Base-by-base conservation (phyloP, 2,888 invertebrate genomes). In the Drosophila suboccidentalis region DNA sequence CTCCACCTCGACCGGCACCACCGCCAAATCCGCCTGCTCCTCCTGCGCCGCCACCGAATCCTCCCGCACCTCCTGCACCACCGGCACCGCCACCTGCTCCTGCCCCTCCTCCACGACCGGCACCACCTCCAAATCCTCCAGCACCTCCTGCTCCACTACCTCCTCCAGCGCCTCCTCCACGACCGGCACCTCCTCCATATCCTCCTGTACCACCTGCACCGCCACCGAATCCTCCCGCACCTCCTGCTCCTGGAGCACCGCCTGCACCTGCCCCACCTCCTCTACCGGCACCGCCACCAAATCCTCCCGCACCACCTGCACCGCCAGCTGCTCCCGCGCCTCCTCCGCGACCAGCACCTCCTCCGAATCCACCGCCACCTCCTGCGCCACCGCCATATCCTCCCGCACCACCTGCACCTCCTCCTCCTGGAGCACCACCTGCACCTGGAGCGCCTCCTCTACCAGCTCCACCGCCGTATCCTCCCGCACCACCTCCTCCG, bases 361-460 rank as follows among this genome's bases (percentile, higher is more conserved):
- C 57, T 1, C 49, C 68, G 2, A 8, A 32, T 17, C 67, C 91
- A 3, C 53, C 71, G 1, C 58, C 64, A 2, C 71, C 73, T 22
- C 22, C 22, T 22, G 54, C 64, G 3, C 71, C 72, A 1, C 75
- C 74, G 11, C 38, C 55, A 22, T 49, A 46, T 3, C 58, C 71
- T 22, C 55, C 62, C 0, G 32, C 51, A 3, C 57, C 63, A 3
- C 50, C 53, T 0, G 80, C 93, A 6, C 92, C 93, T 0, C 58
- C 85, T 61, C 49, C 63, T 3, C 66, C 67, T 6, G 32, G 86
- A 77, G 53, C 83, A 69, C 80, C 63, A 9, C 57, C 55, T 5
- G 62, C 65, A 1, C 61, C 70, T 8, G 54, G 65, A 0, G 41
- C 58, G 5, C 73, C 72, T 9, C 51, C 75, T 3, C 41, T 34